A percentile compares a stretch with the other conserved stretches of the same genome.
These are phyloP conservation scores for Microctonus brassicae DNA, from an alignment of 2,888 invertebrate genomes.

Conservation along the genomic window DNA sequence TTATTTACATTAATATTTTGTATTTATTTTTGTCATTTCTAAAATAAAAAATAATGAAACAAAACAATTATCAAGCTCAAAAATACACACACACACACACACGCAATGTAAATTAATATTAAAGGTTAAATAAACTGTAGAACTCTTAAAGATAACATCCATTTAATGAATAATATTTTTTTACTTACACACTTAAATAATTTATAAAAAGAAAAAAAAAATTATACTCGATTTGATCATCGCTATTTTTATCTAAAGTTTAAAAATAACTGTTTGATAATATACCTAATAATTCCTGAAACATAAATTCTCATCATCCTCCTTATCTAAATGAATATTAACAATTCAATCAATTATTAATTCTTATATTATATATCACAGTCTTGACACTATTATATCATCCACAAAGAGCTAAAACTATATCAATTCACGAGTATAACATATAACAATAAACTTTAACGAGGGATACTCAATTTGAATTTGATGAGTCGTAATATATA, in stretches of 20 bases:
- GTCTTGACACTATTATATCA: not conserved
- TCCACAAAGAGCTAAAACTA: not conserved
- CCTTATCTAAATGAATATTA: not conserved
- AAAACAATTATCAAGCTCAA: not conserved
- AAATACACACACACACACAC: not conserved
- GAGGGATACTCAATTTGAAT: not conserved
- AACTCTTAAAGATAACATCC: slow-evolving; percentile 47
- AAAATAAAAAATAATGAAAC: not conserved
- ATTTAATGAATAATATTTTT: slow-evolving; percentile 50
- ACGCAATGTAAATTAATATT: too few species aligned
- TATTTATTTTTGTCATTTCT: not conserved
- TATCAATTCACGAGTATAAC: not conserved
- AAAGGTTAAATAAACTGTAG: not conserved
- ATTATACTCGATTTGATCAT: too few species aligned
- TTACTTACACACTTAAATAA: slow-evolving; percentile 37
- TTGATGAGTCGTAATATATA: not conserved
- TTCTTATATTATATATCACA: too few species aligned
- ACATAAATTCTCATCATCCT: not conserved
- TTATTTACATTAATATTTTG: too few species aligned
- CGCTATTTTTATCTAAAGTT: too few species aligned
- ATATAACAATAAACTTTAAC: not conserved
- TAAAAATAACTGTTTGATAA: too few species aligned
- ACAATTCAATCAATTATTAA: not conserved
- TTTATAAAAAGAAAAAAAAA: too few species aligned
- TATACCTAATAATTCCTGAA: too few species aligned